Percentiles rank a stretch among this genome's conserved stretches.
phyloP scores from a whole-genome alignment of 92 coral and sea anemone species.

The Zoanthus sociatus region DNA sequence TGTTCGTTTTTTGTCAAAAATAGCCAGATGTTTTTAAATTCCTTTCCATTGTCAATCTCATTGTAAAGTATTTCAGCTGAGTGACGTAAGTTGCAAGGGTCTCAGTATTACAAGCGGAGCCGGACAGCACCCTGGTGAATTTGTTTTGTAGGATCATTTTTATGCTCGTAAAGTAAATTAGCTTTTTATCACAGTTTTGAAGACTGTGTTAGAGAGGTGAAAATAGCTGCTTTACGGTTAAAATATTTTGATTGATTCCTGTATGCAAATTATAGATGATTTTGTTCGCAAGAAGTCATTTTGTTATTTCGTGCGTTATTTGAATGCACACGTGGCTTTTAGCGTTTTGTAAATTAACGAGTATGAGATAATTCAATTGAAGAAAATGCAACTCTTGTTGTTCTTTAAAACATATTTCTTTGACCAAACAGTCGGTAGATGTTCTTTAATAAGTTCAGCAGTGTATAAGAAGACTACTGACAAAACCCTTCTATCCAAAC shows the following conservation, averaged over 20 bases:
- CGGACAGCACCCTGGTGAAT: neutral
- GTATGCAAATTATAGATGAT: neutral
- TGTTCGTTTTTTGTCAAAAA: neutral
- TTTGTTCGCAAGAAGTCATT: neutral
- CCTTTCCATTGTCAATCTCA: too few relatives aligned
- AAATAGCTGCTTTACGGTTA: neutral
- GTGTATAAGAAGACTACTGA: too few relatives aligned
- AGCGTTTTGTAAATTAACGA: conserved; percentile 14
- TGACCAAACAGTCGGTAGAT: neutral
- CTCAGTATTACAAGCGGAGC: neutral
- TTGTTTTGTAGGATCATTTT: conserved; percentile 35
- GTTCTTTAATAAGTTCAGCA: neutral
- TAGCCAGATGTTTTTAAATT: neutral
- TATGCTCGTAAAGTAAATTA: neutral
- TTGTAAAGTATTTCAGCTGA: neutral
- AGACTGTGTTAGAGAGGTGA: neutral
- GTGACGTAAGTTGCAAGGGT: neutral
- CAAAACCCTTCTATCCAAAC: too few relatives aligned
- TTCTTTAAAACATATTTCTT: too few relatives aligned
- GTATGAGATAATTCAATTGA: too few relatives aligned
- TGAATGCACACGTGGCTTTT: neutral
- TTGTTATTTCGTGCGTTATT: neutral
- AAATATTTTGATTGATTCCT: neutral
- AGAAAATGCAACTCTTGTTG: neutral
- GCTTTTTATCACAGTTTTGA: neutral